These are phyloP conservation scores for Psilopogon haemacephalus DNA, from an alignment of 2,113 vertebrate species.

Conservation along the genomic window DNA sequence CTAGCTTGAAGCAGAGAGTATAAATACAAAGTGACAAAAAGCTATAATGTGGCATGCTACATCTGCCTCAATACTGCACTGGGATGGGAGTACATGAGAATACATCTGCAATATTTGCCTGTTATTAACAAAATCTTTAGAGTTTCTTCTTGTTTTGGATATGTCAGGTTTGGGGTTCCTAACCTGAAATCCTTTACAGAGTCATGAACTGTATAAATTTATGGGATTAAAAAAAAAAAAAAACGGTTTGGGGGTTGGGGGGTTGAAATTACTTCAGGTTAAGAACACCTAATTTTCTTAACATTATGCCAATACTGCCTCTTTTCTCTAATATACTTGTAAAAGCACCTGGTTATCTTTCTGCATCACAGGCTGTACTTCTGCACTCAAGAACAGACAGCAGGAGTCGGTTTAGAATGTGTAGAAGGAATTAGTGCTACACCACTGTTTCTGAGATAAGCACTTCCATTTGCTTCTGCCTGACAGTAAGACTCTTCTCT, in stretches of 20 bases:
- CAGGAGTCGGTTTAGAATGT: neutral
- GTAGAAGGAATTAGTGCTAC: neutral
- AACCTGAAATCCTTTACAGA: neutral
- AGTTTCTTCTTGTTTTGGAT: neutral
- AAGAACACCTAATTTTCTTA: neutral
- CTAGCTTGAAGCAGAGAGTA: neutral
- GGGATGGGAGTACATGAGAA: neutral
- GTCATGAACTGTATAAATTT: neutral
- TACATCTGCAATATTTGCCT: neutral
- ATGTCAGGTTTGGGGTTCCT: neutral
- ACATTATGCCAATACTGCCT: neutral
- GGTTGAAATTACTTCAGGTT: neutral
- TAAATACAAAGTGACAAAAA: neutral
- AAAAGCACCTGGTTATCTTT: neutral
- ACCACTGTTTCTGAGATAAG: rapidly evolving
- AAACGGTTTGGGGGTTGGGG: rapidly evolving
- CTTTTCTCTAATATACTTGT: neutral
- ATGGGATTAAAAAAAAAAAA: rapidly evolving
- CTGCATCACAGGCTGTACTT: neutral
- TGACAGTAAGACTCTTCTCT: neutral
- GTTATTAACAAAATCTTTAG: neutral
- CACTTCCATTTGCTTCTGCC: neutral
- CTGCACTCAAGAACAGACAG: neutral
- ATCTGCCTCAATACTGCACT: neutral
- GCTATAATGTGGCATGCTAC: neutral